Evolutionary conservation across 2,888 invertebrate genomes (phyloP), one percentile per base, ranked within the genome.

Genomic region (Eremobia ochroleuca): DNA sequence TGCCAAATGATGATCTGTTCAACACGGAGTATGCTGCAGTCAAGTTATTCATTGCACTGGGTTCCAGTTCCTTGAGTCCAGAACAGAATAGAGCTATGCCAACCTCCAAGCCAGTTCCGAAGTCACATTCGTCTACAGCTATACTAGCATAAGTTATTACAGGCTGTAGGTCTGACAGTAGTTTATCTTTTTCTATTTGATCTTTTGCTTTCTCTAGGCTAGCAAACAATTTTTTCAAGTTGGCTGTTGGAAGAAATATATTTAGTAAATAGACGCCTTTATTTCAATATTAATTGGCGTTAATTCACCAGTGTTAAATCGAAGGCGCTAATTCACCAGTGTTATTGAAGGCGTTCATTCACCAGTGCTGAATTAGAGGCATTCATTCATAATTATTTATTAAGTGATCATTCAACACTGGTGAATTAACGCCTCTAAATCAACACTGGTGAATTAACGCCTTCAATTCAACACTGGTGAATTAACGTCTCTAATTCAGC

Each of bases 111-210:
- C 99, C 98, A 73, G 99, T 99, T 0, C 99, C 99, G 95, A 99
- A 99, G 93, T 99, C 99, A 92, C 98, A 98, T 93, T 99, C 99
- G 92, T 99, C 99, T 76, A 98, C 98, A 0, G 99, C 99, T 93
- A 99, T 99, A 93, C 98, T 98, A 11, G 99, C 98, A 76, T 98
- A 98, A 6, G 98, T 99, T 80, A 99, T 97, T 2, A 99, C 96
- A 76, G 98, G 98, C 89, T 99, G 98, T 6, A 99, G 92, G 46
- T 98, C 97, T 37, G 98, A 97, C 79, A 98, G 96, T 49, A 97
- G 94, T 69, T 95, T 96, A 79, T 97, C 95, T 88, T 97, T 97
- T 82, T 98, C 97, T 21, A 95, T 96, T 40, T 98, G 97, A 8
- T 96, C 93, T 81, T 96, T 96, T 21, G 97, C 97, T 65, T 97